Conservation (phyloP, 2,888 invertebrate genomes). For the Leptinotarsa tumamoca region DNA sequence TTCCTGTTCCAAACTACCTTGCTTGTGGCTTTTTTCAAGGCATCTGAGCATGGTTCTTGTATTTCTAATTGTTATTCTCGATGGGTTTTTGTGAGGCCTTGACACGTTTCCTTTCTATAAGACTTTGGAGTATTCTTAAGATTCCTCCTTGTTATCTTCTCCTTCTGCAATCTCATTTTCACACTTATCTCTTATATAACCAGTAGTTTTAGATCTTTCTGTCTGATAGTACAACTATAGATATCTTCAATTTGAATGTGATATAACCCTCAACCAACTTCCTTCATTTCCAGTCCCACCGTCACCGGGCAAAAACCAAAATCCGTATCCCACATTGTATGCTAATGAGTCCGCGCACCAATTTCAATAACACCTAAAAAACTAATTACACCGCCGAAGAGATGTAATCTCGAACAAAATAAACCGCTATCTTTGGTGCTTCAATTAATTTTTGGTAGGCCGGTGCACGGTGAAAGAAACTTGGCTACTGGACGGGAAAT, state of each 20-base stretch:
- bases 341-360: conserved; percentile 25
- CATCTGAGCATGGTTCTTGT: too few species aligned
- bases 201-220: too few species aligned
- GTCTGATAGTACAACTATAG: too few species aligned
- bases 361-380: conserved; percentile 29
- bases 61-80: too few species aligned
- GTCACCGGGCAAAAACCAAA: background rate
- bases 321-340: conserved; percentile 23
- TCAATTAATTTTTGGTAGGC: conserved; percentile 30
- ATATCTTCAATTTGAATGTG: background rate
- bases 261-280: background rate
- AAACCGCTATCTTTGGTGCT: conserved; percentile 26
- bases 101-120: too few species aligned
- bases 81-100: too few species aligned
- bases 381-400: conserved; percentile 25
- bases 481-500: conserved; percentile 24
- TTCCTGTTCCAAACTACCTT: too few species aligned
- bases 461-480: conserved; percentile 23
- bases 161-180: too few species aligned
- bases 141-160: too few species aligned
- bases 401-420: conserved; percentile 22
- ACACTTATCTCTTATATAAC: too few species aligned
- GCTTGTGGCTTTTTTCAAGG: too few species aligned
- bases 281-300: background rate
- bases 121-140: too few species aligned